These are phyloP conservation scores for Drosophila mojavensis DNA, from an alignment of 1,140 invertebrate species.

Conservation along the genomic window DNA sequence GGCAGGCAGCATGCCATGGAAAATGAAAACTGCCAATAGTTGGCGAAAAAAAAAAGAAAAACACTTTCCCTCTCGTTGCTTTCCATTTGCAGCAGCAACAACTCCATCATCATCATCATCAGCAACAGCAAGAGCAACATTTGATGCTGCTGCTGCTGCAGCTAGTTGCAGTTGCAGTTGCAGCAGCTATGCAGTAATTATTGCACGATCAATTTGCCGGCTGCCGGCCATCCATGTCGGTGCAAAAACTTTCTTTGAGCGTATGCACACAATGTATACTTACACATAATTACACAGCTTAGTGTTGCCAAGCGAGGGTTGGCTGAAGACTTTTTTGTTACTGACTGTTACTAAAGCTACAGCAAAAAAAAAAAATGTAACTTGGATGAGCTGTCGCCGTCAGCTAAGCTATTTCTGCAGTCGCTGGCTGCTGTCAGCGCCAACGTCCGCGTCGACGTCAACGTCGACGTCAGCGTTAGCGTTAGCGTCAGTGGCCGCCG, in stretches of 20 bases:
- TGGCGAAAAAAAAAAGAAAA: conserved; percentile 38
- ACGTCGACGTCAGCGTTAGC: conserved; percentile 18
- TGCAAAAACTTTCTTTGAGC: conserved; percentile 71
- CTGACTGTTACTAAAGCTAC: conserved; percentile 38
- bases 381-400: conserved; percentile 62
- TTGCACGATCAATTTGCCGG: conserved; percentile 78
- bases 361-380: conserved; percentile 41
- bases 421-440: conserved; percentile 13
- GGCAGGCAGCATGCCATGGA: conserved; percentile 67
- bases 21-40: conserved; percentile 77
- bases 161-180: conserved; percentile 11
- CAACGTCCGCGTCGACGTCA: conserved; percentile 22
- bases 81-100: conserved; percentile 65
- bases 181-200: conserved; percentile 77
- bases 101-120: conserved; percentile 45
- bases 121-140: conserved; percentile 24
- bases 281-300: conserved; percentile 41
- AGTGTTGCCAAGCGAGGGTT: conserved; percentile 17
- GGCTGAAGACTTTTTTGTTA: conserved; percentile 12
- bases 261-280: conserved; percentile 30
- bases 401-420: conserved; percentile 30
- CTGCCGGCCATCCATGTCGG: conserved; percentile 73
- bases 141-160: conserved; percentile 4
- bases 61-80: conserved; percentile 76
- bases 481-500: conserved; percentile 30